Percentiles rank a stretch among this genome's conserved stretches.
Conservation (phyloP, 2,113 vertebrate species). For the Oceanodroma tethys region DNA sequence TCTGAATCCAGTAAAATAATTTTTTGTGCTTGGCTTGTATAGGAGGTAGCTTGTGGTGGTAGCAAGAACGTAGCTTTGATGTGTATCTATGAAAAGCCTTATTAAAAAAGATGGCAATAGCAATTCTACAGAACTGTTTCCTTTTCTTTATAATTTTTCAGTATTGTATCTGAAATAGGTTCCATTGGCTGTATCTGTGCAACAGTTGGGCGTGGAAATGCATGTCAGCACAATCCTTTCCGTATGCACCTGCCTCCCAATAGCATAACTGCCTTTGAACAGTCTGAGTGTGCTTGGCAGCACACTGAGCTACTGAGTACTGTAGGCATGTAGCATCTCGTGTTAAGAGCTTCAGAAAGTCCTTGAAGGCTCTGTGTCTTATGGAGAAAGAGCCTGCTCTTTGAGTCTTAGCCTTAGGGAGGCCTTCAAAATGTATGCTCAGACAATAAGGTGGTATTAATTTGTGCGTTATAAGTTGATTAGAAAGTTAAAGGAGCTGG, state of each 20-base stretch:
- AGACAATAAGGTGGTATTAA: neutral
- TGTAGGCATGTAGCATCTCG: neutral
- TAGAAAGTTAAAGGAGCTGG: neutral
- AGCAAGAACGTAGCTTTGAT: neutral
- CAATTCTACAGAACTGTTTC: neutral
- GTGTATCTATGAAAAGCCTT: neutral
- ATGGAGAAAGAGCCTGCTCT: neutral
- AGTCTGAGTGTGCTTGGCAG: neutral
- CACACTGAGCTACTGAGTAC: neutral
- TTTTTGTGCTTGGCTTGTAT: neutral
- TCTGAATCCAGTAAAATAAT: neutral
- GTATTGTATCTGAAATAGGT: neutral
- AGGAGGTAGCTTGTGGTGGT: neutral
- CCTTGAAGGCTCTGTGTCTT: neutral
- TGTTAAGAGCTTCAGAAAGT: neutral
- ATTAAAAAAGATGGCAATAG: neutral
- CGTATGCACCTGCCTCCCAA: neutral
- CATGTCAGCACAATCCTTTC: neutral
- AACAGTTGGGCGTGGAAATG: neutral
- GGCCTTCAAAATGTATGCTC: neutral
- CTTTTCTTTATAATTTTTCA: neutral
- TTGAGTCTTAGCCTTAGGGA: neutral
- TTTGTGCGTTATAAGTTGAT: neutral
- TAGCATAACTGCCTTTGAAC: neutral
- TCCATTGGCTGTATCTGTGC: neutral